Evolutionary conservation across 2,113 vertebrate genomes (phyloP).

Genomic region (Pitta sordida): DNA sequence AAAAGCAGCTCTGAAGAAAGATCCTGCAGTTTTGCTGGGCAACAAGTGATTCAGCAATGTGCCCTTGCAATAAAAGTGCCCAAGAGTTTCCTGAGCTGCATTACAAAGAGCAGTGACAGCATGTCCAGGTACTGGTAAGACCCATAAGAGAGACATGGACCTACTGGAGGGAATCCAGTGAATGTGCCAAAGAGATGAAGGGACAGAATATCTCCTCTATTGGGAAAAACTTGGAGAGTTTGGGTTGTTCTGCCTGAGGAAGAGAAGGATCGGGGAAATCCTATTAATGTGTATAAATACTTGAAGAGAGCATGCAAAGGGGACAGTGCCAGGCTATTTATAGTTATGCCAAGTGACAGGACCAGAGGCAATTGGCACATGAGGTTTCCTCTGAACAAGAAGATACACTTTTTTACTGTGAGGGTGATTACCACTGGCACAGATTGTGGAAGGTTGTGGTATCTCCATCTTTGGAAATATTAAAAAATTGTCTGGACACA

Average conservation of each 20-base stretch:
- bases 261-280: neutral
- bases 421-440: neutral
- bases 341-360: too few relatives aligned
- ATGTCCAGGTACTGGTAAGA: neutral
- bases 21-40: neutral
- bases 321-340: neutral
- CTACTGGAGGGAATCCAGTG: neutral
- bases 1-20: neutral
- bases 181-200: neutral
- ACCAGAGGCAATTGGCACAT: neutral
- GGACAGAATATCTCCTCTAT: fast-evolving
- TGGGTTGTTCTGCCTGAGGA: neutral
- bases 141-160: neutral
- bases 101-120: neutral
- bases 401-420: neutral
- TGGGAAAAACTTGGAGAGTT: neutral
- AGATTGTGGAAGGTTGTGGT: neutral
- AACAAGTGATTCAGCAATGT: neutral
- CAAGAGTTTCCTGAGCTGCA: neutral
- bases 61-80: neutral
- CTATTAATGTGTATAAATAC: neutral
- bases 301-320: neutral
- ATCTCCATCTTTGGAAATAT: neutral
- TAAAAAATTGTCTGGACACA: neutral
- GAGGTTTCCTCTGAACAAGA: neutral